These are phyloP conservation scores for Halcyon chelicuti DNA, from an alignment of 2,797 vertebrate species.

Conservation along the genomic window DNA sequence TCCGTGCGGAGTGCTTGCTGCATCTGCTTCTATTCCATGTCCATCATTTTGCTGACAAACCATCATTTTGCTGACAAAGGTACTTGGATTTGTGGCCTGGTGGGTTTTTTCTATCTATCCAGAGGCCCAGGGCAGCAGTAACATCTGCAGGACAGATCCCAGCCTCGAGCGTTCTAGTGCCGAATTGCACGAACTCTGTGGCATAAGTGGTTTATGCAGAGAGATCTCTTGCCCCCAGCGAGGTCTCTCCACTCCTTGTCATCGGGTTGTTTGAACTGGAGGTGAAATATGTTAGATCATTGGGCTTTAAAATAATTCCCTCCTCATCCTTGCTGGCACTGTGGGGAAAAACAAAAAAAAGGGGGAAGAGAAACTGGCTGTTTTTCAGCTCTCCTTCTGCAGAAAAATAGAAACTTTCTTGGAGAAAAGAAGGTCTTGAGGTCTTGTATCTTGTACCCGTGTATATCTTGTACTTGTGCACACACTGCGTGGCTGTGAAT, in stretches of 20 bases:
- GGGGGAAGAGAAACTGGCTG: not conserved
- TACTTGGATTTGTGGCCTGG: not conserved
- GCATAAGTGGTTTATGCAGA: not conserved
- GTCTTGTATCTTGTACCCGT: not conserved
- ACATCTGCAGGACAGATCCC: constrained; percentile 30
- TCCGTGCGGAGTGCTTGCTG: not conserved
- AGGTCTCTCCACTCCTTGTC: not conserved
- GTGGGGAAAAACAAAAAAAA: not conserved
- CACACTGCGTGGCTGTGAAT: not conserved
- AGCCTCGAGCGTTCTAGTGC: not conserved
- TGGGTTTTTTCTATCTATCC: not conserved
- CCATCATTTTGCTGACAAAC: not conserved
- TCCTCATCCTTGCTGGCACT: not conserved
- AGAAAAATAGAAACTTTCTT: not conserved
- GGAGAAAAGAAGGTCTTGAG: not conserved
- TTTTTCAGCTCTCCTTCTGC: not conserved
- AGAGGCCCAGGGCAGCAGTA: not conserved
- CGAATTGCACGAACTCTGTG: not conserved
- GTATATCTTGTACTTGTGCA: not conserved
- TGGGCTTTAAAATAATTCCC: not conserved
- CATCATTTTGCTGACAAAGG: not conserved
- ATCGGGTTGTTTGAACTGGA: not conserved
- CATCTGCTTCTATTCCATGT: not conserved
- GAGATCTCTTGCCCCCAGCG: not conserved
- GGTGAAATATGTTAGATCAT: not conserved